A percentile compares a stretch with the other conserved stretches of the same genome.
Conservation (phyloP, 2,797 vertebrate genomes). For the Apodemus agrarius region DNA sequence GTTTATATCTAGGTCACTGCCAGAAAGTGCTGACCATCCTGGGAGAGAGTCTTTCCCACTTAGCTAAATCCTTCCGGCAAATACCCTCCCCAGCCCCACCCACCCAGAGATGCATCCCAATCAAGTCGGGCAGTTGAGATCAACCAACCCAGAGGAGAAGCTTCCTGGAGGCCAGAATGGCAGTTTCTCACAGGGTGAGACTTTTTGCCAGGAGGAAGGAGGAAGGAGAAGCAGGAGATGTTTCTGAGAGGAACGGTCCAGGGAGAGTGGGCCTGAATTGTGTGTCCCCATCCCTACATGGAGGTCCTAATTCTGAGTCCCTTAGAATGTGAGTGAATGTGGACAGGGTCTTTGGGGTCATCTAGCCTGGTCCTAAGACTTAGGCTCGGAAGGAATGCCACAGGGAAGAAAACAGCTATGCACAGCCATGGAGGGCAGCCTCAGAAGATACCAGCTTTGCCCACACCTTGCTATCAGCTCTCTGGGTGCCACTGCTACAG, state of each 20-base stretch:
- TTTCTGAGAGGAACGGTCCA: not conserved
- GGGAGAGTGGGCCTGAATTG: not conserved
- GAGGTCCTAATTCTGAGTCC: not conserved
- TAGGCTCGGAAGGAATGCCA: not conserved
- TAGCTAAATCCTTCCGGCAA: not conserved
- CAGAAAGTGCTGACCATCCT: not conserved
- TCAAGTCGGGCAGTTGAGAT: not conserved
- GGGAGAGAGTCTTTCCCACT: too few species aligned
- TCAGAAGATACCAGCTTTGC: not conserved
- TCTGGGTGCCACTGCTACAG: not conserved
- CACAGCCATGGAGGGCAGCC: not conserved
- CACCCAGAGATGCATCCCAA: not conserved
- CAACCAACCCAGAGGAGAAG: not conserved
- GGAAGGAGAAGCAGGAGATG: not conserved
- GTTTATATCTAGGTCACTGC: not conserved
- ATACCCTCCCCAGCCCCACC: not conserved
- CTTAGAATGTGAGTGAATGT: not conserved
- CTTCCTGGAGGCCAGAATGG: not conserved
- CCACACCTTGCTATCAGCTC: not conserved
- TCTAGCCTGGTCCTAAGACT: not conserved
- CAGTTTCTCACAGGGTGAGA: not conserved
- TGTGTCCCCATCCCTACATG: not conserved
- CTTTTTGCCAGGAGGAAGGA: not conserved
- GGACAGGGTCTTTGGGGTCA: not conserved
- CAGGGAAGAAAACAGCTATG: not conserved